Percentiles rank a stretch among this genome's conserved stretches.
phyloP scores from a whole-genome alignment of 2,888 invertebrate genomes.

The Rhamnusium bicolor region DNA sequence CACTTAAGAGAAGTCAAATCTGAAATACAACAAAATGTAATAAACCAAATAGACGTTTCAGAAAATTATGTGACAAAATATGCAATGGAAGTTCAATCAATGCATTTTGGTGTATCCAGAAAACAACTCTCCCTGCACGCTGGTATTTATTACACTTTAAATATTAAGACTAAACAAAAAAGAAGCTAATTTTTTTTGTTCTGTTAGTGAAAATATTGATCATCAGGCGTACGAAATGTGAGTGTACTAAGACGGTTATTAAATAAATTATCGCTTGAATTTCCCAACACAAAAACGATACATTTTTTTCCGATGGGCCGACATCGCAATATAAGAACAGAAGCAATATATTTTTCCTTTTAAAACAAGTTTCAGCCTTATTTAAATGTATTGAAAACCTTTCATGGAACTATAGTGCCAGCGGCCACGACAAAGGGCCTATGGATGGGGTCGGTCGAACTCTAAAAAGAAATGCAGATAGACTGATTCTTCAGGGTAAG shows the following conservation, averaged over 20 bases:
- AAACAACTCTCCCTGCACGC: conserved; percentile 2
- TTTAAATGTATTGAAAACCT: no score
- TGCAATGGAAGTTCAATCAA: conserved; percentile 1
- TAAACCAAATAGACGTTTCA: neutral
- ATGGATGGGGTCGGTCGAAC: no score
- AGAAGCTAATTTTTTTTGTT: neutral
- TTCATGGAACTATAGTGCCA: no score
- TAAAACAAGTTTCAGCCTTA: no score
- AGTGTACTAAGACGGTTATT: neutral
- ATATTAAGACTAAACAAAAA: neutral
- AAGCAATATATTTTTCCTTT: neutral
- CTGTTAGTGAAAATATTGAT: neutral
- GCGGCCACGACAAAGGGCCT: no score
- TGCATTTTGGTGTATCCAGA: conserved; percentile 2
- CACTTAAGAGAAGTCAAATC: no score
- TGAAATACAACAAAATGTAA: no score
- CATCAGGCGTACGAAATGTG: neutral
- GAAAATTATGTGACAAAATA: conserved; percentile 7
- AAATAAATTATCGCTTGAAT: neutral
- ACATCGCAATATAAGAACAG: conserved; percentile 1
- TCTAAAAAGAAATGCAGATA: no score
- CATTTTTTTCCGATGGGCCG: neutral
- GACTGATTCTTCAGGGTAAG: no score
- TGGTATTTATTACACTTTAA: neutral
- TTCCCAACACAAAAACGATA: neutral